Percentiles rank a stretch among this genome's conserved stretches.
Conservation (phyloP, 2,888 invertebrate genomes). For the Unio pictorum region DNA sequence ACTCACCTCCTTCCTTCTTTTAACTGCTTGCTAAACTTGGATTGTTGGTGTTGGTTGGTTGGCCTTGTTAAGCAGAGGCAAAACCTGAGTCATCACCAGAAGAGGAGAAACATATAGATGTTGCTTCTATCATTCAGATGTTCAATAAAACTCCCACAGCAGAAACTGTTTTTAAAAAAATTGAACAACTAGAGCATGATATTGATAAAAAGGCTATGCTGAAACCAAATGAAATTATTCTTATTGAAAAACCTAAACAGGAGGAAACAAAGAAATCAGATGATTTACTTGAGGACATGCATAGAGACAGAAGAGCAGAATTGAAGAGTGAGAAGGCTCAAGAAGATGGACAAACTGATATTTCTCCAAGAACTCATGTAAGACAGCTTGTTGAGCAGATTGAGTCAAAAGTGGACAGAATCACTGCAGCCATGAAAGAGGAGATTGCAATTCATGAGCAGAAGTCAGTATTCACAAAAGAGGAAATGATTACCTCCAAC, state of each 20-base stretch:
- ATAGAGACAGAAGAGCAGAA: too few species aligned
- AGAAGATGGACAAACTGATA: conserved; percentile 10
- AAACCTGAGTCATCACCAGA: conserved; percentile 34
- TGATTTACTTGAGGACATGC: too few species aligned
- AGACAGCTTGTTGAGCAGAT: conserved; percentile 44
- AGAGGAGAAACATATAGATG: conserved; percentile 29
- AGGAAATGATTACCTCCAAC: neutral
- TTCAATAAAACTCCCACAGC: conserved; percentile 40
- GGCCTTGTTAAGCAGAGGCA: neutral
- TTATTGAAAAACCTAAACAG: too few species aligned
- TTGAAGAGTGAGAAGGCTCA: conserved; percentile 2
- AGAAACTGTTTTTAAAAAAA: conserved; percentile 16
- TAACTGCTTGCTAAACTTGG: conserved; percentile 24
- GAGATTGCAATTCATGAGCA: conserved; percentile 9
- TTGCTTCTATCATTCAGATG: conserved; percentile 49
- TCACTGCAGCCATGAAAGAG: conserved; percentile 25
- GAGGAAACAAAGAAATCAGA: too few species aligned
- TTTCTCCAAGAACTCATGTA: conserved; percentile 27
- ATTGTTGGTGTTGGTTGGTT: conserved; percentile 6
- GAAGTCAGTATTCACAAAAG: neutral
- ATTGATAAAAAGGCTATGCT: neutral
- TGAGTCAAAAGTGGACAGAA: conserved; percentile 39
- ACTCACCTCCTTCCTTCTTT: conserved; percentile 11
- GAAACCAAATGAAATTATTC: too few species aligned
- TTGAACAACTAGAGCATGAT: conserved; percentile 9